phyloP scores from a whole-genome alignment of 2,113 vertebrate species.

The Dipodomys spectabilis region DNA sequence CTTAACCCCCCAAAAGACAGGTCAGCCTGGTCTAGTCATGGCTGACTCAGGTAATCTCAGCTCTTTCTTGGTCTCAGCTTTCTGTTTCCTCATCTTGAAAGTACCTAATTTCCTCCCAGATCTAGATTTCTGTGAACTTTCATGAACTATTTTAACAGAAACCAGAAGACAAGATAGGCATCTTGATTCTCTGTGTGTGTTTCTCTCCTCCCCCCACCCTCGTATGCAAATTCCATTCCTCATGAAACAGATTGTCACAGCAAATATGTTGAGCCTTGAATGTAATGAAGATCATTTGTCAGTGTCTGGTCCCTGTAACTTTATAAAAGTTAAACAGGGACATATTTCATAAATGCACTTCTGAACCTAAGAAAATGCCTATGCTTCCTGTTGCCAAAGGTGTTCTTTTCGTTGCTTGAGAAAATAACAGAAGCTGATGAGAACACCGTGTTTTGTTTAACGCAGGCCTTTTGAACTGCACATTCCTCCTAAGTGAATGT shows the following conservation, averaged over 20 bases:
- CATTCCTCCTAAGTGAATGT: slow-evolving; percentile 84
- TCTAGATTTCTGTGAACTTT: slow-evolving; percentile 73
- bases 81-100: slow-evolving; percentile 68
- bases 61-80: neutral
- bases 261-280: slow-evolving; percentile 82
- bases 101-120: slow-evolving; percentile 62
- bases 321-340: slow-evolving; percentile 75
- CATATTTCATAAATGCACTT: slow-evolving; percentile 81
- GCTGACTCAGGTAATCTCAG: neutral
- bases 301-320: slow-evolving; percentile 81
- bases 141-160: slow-evolving; percentile 75
- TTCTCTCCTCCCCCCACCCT: neutral
- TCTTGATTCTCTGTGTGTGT: slow-evolving; percentile 64
- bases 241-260: slow-evolving; percentile 81
- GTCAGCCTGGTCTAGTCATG: neutral
- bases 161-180: slow-evolving; percentile 79
- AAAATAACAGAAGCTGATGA: slow-evolving; percentile 79
- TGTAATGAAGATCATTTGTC: slow-evolving; percentile 83
- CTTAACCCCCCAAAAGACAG: neutral
- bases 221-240: slow-evolving; percentile 83
- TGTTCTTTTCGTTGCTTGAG: slow-evolving; percentile 83
- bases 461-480: slow-evolving; percentile 80
- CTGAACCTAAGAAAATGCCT: slow-evolving; percentile 82
- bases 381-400: slow-evolving; percentile 76
- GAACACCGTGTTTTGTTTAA: slow-evolving; percentile 85